phyloP scores from a whole-genome alignment of 2,113 vertebrate genomes.

The Xyrauchen texanus region DNA sequence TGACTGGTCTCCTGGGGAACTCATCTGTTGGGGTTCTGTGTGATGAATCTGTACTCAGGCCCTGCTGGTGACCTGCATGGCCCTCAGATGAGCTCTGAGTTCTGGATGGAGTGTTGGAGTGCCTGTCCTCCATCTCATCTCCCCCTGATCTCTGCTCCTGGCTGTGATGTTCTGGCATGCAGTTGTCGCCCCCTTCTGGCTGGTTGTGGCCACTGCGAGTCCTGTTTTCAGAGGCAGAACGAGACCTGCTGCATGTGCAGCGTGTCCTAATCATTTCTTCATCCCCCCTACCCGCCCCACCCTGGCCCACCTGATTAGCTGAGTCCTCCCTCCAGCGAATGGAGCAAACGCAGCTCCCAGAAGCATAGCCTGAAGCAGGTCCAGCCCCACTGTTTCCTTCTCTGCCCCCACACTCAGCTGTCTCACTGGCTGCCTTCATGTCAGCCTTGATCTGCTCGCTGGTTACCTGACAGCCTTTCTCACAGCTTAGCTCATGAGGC shows the following conservation, averaged over 20 bases:
- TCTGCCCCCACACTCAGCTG: slow-evolving; percentile 64
- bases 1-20: slow-evolving; percentile 87
- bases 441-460: slow-evolving; percentile 98
- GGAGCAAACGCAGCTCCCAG: slow-evolving; percentile 57
- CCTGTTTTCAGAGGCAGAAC: slow-evolving; percentile 20
- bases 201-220: slow-evolving; percentile 25
- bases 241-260: slow-evolving; percentile 51
- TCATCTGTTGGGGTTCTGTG: slow-evolving; percentile 67
- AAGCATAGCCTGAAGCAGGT: slow-evolving; percentile 31
- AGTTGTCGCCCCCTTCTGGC: slow-evolving; percentile 1
- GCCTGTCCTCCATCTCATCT: slow-evolving; percentile 29
- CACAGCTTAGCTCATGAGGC: slow-evolving; percentile 84
- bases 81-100: slow-evolving; percentile 5
- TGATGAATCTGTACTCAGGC: slow-evolving; percentile 64
- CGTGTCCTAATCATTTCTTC: slow-evolving; percentile 48
- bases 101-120: slow-evolving; percentile 1
- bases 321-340: slow-evolving; percentile 62
- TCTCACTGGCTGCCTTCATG: slow-evolving; percentile 93
- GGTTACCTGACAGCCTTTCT: slow-evolving; percentile 97
- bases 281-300: slow-evolving; percentile 19
- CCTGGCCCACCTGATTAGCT: slow-evolving; percentile 43
- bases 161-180: not conserved
- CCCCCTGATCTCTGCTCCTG: slow-evolving; percentile 20
- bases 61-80: slow-evolving; percentile 65
- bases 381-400: slow-evolving; percentile 11